Evolutionary conservation across 2,797 vertebrate genomes (phyloP).

Genomic region (Coilia nasus): DNA sequence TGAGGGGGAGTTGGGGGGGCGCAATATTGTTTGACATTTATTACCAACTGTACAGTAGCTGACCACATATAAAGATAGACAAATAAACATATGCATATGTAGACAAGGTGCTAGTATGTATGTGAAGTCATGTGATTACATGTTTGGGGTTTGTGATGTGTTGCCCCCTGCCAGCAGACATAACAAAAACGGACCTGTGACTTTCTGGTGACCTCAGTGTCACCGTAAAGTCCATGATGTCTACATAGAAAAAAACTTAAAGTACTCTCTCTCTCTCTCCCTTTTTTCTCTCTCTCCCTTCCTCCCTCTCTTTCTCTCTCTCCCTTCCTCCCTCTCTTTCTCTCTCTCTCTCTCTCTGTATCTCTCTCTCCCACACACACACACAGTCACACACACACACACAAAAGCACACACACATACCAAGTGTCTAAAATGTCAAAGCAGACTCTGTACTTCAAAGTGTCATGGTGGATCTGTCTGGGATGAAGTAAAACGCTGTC

Average conservation of each 20-base stretch:
- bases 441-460: background rate
- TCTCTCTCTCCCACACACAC: background rate
- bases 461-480: background rate
- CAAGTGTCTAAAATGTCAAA: slow-evolving; percentile 11
- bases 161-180: background rate
- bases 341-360: background rate
- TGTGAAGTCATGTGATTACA: background rate
- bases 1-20: background rate
- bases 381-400: background rate
- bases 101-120: background rate
- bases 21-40: background rate
- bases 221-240: background rate
- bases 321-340: background rate
- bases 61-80: background rate
- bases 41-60: background rate
- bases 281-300: background rate
- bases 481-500: background rate
- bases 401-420: slow-evolving; percentile 1
- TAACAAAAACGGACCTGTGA: background rate
- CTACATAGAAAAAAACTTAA: background rate
- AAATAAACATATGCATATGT: background rate
- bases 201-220: background rate
- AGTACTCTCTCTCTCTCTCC: background rate
- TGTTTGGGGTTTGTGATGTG: background rate
- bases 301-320: background rate